Evolutionary conservation across 1,140 invertebrate species (phyloP), one percentile per base, ranked within the genome.

Genomic region (Orius laevigatus): DNA sequence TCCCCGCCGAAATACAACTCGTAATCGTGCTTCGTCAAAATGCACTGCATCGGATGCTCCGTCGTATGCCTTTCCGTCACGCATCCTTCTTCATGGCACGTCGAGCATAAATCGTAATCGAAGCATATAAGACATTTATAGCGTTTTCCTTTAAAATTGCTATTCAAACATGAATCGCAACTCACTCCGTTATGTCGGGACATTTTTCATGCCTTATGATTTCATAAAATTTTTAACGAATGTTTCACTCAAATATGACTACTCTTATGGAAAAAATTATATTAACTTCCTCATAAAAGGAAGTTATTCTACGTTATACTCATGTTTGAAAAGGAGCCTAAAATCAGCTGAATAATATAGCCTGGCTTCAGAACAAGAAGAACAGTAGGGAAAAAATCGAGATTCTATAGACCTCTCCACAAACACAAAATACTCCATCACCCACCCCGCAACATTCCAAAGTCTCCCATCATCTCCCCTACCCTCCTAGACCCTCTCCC

Each of bases 111-210:
- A 73, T 97, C 92, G 73, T 95, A 97, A 73, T 97, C 91, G 67
- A 90, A 95, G 69, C 92, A 97, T 58, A 95, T 81, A 64, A 97
- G 76, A 75, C 93, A 97, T 76, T 97, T 97, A 69, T 93, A 96
- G 61, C 93, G 79, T 66, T 86, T 81, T 61, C 91, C 91, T 65
- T 84, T 78, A 68, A 96, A 97, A 71, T 96, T 95, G 63, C 84
- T 85, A 72, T 93, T 94, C 66, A 93, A 75, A 78, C 92, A 97
- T 62, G 88, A 89, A 81, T 97, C 93, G 81, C 93, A 97, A 75
- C 90, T 95, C 60, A 97, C 91, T 70, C 81, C 81, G 83, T 52
- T 46, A 14, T 52, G 51, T 36, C 46, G 40, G 5, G 34, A 38
- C 50, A 52, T 52, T 10, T 8, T 46, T 39, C n/a, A 3, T 16